Evolutionary conservation across 1,140 invertebrate species (phyloP), one percentile per base, ranked within the genome.

Genomic region (Pogonognathellus flavescens): DNA sequence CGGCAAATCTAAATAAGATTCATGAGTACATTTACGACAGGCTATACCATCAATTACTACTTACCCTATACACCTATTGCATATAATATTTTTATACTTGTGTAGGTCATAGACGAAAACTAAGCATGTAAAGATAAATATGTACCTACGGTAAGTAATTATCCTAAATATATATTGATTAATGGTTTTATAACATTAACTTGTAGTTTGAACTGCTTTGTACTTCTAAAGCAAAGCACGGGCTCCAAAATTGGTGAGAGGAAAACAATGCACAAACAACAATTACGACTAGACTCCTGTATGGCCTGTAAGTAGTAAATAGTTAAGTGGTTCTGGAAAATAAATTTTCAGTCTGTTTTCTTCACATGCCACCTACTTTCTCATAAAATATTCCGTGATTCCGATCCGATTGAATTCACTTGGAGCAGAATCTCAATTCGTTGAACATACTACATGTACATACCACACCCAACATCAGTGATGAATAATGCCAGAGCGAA

Each of bases 351-450:
- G 10, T 1, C 31, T 11, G 16, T 41, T 72, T 70, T 72, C 41
- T 66, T 72, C 31, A 8, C 66, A 16, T 76, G 16, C 31, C 70
- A 49, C 70, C 70, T 31, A 76, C 70, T 76, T 41, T 10, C 70
- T 76, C 70, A 50, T 76, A 76, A 76, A 76, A 76, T 76, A 76
- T 76, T 76, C 70, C 41, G 49, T 50, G 70, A 76, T 76, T 76
- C 31, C 6, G 13, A 76, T 76, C 16, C 41, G 70, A 76, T 76
- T 18, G 25, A 49, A n/a, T 76, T 76, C 18, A 18, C 9, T 18
- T 18, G 5, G 59, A 60, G 31, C 55, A 18, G 14, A 18, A n/a
- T 66, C 25, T 14, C 16, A n/a, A 16, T 16, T 41, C 49, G 70
- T 76, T 76, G 25, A 76, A 18, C 14, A n/a, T 76, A 50, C 70